These are phyloP conservation scores for Bovichtus variegatus DNA, from an alignment of 2,797 vertebrate genomes.

Conservation along the genomic window DNA sequence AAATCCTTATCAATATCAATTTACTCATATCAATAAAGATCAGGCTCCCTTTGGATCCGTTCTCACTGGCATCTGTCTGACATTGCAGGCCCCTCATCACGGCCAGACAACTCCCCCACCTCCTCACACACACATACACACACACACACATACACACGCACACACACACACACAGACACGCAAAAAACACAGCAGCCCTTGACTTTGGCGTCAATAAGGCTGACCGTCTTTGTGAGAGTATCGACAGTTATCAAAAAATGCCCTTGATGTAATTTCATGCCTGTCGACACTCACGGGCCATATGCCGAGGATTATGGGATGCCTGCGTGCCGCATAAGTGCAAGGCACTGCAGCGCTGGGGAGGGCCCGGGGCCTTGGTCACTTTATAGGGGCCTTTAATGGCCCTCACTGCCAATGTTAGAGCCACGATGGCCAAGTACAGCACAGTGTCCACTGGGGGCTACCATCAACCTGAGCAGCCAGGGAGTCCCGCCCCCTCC, in stretches of 20 bases:
- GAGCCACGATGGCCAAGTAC: constrained; percentile 67
- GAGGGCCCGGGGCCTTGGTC: constrained; percentile 61
- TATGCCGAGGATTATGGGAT: constrained; percentile 89
- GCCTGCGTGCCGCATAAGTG: constrained; percentile 78
- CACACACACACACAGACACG: constrained; percentile 38
- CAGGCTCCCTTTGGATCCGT: constrained; percentile 88
- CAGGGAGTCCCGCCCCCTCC: constrained; percentile 70
- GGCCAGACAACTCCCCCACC: constrained; percentile 71
- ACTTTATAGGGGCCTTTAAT: constrained; percentile 80
- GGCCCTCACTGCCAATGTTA: constrained; percentile 56
- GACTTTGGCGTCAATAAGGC: constrained; percentile 90
- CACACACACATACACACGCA: constrained; percentile 52
- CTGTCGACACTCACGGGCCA: constrained; percentile 89
- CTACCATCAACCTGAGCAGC: constrained; percentile 66
- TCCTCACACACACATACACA: constrained; percentile 46
- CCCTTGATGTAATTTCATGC: constrained; percentile 97
- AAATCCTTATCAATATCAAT: constrained; percentile 98
- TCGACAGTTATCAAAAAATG: constrained; percentile 98
- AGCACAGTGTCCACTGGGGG: constrained; percentile 77
- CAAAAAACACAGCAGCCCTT: constrained; percentile 77
- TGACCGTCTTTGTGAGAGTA: constrained; percentile 89
- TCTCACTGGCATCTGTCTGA: constrained; percentile 85
- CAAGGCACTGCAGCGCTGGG: constrained; percentile 68
- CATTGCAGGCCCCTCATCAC: constrained; percentile 82
- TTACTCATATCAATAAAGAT: constrained; percentile 98